phyloP scores from a whole-genome alignment of 1,140 invertebrate genomes.

The Camponotus vicinus region DNA sequence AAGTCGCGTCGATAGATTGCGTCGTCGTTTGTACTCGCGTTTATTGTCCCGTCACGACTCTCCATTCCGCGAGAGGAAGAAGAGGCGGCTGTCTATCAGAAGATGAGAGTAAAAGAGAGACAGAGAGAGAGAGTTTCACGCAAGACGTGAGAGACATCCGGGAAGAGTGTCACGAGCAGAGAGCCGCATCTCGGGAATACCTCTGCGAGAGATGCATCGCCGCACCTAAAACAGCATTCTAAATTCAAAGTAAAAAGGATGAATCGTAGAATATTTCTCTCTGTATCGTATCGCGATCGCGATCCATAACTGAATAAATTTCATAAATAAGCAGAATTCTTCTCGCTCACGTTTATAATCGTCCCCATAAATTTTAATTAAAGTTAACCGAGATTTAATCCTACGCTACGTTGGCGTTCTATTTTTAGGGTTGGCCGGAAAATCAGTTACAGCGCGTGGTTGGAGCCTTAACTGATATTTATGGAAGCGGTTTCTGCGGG shows the following conservation, averaged over 20 bases:
- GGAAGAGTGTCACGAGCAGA: slow-evolving; percentile 64
- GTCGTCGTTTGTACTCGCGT: slow-evolving; percentile 40
- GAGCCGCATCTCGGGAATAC: slow-evolving; percentile 21
- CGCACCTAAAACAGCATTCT: slow-evolving; percentile 46
- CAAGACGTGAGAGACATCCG: slow-evolving; percentile 46
- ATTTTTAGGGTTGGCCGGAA: background rate
- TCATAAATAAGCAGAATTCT: background rate
- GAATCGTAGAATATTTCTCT: background rate
- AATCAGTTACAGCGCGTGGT: slow-evolving; percentile 1
- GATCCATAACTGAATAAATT: background rate
- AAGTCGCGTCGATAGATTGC: slow-evolving; percentile 45
- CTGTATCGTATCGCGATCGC: background rate
- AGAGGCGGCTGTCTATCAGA: slow-evolving; percentile 17
- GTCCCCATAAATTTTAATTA: slow-evolving; percentile 2
- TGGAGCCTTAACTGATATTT: slow-evolving; percentile 27
- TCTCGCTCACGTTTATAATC: background rate
- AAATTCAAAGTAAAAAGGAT: background rate
- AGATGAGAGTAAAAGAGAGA: slow-evolving; percentile 31
- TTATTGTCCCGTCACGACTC: slow-evolving; percentile 54
- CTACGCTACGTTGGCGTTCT: background rate
- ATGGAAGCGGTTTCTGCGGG: slow-evolving; percentile 30
- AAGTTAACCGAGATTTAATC: slow-evolving; percentile 1
- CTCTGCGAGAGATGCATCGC: slow-evolving; percentile 39
- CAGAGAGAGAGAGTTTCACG: slow-evolving; percentile 37
- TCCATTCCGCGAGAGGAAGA: background rate